These are phyloP conservation scores for Bombyx mori DNA, from an alignment of 1,140 invertebrate species.

Conservation along the genomic window ASM3026992v2 NC_085132.1:10346001-10346500, in stretches of 20 bases:
- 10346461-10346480: too few relatives aligned
- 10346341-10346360: too few relatives aligned
- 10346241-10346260: slow-evolving; percentile 14
- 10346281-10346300: not conserved
- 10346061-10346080: not conserved
- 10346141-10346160: slow-evolving; percentile 11
- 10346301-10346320: not conserved
- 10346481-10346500: not conserved
- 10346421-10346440: too few relatives aligned
- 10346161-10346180: slow-evolving; percentile 10
- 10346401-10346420: too few relatives aligned
- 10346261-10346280: slow-evolving; percentile 4
- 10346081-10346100: not conserved
- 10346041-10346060: not conserved
- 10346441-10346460: too few relatives aligned
- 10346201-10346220: slow-evolving; percentile 10
- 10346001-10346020: not conserved
- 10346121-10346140: slow-evolving; percentile 14
- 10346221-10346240: slow-evolving; percentile 12
- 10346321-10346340: slow-evolving; percentile 13
- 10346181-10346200: slow-evolving; percentile 10
- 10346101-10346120: slow-evolving; percentile 9
- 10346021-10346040: slow-evolving; percentile 6
- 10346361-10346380: too few relatives aligned
- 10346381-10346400: too few relatives aligned